A percentile compares a stretch with the other conserved stretches of the same genome.
These are phyloP conservation scores for Tetropium fuscum DNA, from an alignment of 2,888 invertebrate species.

Conservation along the genomic window DNA sequence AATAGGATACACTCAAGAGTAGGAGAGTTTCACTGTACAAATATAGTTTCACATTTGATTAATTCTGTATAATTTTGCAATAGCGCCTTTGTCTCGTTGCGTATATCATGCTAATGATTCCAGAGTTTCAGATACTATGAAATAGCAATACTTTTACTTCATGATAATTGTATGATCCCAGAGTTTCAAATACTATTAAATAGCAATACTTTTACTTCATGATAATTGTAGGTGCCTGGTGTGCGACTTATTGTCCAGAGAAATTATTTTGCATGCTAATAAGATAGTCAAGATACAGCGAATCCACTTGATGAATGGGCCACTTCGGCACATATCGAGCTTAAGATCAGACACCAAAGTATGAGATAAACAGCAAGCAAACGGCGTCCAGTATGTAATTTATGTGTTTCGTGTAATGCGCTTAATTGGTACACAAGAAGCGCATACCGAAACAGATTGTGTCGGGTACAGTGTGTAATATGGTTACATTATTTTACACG, in stretches of 20 bases:
- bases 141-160: too few species aligned
- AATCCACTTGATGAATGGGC: constrained; percentile 37
- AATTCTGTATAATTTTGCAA: too few species aligned
- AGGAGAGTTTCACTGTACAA: too few species aligned
- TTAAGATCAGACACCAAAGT: constrained; percentile 31
- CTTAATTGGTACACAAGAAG: constrained; percentile 51
- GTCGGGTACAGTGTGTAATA: constrained; percentile 34
- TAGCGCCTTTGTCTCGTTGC: too few species aligned
- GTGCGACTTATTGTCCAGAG: constrained; percentile 17
- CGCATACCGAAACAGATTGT: constrained; percentile 43
- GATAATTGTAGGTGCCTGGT: too few species aligned
- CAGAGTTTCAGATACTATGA: too few species aligned
- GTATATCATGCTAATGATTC: too few species aligned
- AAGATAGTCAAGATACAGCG: constrained; percentile 32
- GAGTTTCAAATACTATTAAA: too few species aligned
- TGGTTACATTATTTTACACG: constrained; percentile 21
- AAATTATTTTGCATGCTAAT: constrained; percentile 40
- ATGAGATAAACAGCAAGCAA: constrained; percentile 32
- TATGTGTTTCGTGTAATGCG: constrained; percentile 44
- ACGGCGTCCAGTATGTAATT: constrained; percentile 42
- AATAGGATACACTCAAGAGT: too few species aligned
- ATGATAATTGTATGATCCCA: too few species aligned
- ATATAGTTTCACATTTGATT: too few species aligned
- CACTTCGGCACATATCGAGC: constrained; percentile 35
- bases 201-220: too few species aligned